Evolutionary conservation across 2,113 vertebrate species (phyloP), one percentile per base, ranked within the genome.

Genomic region (Corydoras maculifer): DNA sequence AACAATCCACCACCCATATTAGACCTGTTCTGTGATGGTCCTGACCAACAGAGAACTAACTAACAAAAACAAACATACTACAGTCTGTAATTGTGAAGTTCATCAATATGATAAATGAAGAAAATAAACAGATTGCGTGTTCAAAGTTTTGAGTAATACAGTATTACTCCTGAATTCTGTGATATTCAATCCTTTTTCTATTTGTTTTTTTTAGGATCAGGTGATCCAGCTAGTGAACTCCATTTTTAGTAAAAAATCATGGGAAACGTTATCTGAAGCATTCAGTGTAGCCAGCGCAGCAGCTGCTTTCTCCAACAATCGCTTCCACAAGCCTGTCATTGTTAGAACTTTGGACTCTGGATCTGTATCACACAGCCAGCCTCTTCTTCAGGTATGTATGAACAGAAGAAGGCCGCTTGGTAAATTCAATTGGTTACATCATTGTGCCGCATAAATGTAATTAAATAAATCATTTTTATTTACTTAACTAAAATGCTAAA

Each of bases 171-270:
- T 31, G 49, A 2, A 13, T 3, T 14, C n/a, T 5, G 18, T 13
- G 18, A 55, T 3, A 2, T 32, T 54, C 3, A n/a, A 8, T 12
- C 9, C 3, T 53, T 53, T 10, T 3, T 10, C 9, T 14, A 53
- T 53, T 14, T 9, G 4, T 49, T 2, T 18, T 15, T 69, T 25
- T 65, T 84, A 99, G 97, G 95, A 98, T 72, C 97, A 99, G 80
- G 91, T 98, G 58, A 92, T 97, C 82, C 97, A 98, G 88, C 74
- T 99, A 74, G 90, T 95, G 74, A 99, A 99, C 76, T 91, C 94
- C 0, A 87, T 99, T 83, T 98, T 99, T 82, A 97, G 95, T 86
- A 97, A 96, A 88, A 98, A 98, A 59, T 95, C 92, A 70, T 98
- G 95, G 76, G 93, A 98, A 53, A 92, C 92, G 0, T 84, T 96